A percentile compares a stretch with the other conserved stretches of the same genome.
These are phyloP conservation scores for Clarias batrachus DNA, from an alignment of 2,113 vertebrate genomes.

Conservation along the genomic window DNA sequence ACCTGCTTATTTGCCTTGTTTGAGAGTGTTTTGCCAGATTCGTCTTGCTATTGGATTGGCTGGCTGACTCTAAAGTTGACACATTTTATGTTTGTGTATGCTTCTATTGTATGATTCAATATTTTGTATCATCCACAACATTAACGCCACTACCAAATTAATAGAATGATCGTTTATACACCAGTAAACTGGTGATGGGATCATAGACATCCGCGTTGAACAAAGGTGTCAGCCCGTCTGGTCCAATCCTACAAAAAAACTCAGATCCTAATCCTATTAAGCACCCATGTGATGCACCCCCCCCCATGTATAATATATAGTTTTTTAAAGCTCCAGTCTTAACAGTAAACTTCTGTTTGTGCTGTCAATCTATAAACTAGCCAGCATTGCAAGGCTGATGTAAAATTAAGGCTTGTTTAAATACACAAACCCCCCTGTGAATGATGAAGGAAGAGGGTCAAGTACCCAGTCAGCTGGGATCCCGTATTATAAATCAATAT, in stretches of 20 bases:
- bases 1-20: neutral
- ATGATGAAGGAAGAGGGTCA: slow-evolving; percentile 2
- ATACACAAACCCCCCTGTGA: neutral
- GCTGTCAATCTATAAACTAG: neutral
- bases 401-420: neutral
- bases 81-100: neutral
- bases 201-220: too few relatives aligned
- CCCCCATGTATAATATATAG: too few relatives aligned
- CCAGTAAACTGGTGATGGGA: too few relatives aligned
- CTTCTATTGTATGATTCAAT: neutral
- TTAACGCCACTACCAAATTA: too few relatives aligned
- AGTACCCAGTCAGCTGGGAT: neutral
- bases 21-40: neutral
- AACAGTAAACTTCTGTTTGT: neutral
- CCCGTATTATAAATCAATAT: slow-evolving; percentile 23
- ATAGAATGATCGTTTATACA: too few relatives aligned
- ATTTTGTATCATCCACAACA: neutral
- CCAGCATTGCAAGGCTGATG: neutral
- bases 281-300: too few relatives aligned
- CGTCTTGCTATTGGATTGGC: neutral
- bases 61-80: neutral
- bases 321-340: slow-evolving; percentile 16
- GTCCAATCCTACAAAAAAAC: too few relatives aligned
- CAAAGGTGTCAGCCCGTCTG: too few relatives aligned
- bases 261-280: too few relatives aligned